Evolutionary conservation across 1,140 invertebrate genomes (phyloP).

Genomic region (Aphidius gifuensis): DNA sequence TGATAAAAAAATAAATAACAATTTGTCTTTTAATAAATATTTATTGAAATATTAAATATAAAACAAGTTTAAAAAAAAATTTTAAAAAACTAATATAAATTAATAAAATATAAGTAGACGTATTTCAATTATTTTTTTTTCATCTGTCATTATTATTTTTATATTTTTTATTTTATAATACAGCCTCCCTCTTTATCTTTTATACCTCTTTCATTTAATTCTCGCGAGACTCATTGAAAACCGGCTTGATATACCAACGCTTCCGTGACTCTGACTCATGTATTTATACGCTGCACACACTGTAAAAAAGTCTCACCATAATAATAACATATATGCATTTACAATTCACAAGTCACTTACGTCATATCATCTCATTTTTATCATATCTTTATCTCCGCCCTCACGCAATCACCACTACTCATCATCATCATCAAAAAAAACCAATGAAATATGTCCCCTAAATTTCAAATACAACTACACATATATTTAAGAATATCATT

Average conservation of each 20-base stretch:
- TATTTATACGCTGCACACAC: background rate
- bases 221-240: slow-evolving; percentile 20
- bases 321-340: background rate
- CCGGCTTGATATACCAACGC: slow-evolving; percentile 18
- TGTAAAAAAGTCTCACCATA: background rate
- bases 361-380: background rate
- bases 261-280: slow-evolving; percentile 13
- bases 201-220: background rate
- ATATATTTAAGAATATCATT: too few relatives aligned
- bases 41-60: too few relatives aligned
- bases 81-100: too few relatives aligned
- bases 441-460: background rate
- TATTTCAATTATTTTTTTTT: background rate
- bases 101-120: too few relatives aligned
- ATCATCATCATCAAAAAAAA: background rate
- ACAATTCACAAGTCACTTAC: background rate
- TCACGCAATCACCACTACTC: too few relatives aligned
- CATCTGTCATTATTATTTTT: background rate
- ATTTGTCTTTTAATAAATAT: too few relatives aligned
- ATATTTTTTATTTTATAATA: too few relatives aligned
- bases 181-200: too few relatives aligned
- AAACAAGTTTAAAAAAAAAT: too few relatives aligned
- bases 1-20: too few relatives aligned
- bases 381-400: slow-evolving; percentile 1
- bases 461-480: too few relatives aligned